Evolutionary conservation across 2,797 vertebrate species (phyloP), one percentile per base, ranked within the genome.

Genomic region (Phalloptychus januarius): DNA sequence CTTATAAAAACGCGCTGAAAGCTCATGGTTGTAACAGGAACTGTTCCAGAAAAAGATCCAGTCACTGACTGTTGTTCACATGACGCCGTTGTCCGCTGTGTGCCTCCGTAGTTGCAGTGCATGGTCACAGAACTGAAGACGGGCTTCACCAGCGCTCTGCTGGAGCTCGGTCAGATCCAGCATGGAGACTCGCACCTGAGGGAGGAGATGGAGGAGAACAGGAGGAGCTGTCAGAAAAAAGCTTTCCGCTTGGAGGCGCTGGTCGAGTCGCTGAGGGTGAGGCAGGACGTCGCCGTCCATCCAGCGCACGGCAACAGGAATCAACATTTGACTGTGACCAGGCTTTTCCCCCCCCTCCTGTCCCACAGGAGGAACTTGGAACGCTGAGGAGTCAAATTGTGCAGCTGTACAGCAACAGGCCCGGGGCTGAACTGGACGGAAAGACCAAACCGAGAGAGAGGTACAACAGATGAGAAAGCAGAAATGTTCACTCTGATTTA

Each of bases 91-190:
- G 25, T 58, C 31, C 25, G 5, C 54, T 15, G 13, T 13, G 40
- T 8, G 36, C n/a, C 5, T 20, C 18, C 42, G 48, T 81, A 96
- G 96, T 72, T 96, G 28, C 95, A 96, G 76, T 85, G 86, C 70
- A 94, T 95, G 93, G 96, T 96, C 11, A 91, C 94, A 0, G 96
- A 96, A 89, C 90, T 96, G 89, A 95, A 94, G 90, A 89, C 87
- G 1, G 95, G 95, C 4, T 96, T 96, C 71, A 92, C 88, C 85
- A 90, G 91, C 2, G 95, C 96, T 0, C 82, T 96, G 79, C 79
- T 91, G 83, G 95, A 96, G 85, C 93, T 96, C 79, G 89, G 92
- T 80, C 93, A 95, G 77, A 96, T 96, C 91, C 95, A 96, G 71
- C 94, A 95, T 20, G 94, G 94, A 78, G 95, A 96, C 92, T 87